These are phyloP conservation scores for Gambusia holbrooki DNA, from an alignment of 2,113 vertebrate genomes.

Conservation along the genomic window DNA sequence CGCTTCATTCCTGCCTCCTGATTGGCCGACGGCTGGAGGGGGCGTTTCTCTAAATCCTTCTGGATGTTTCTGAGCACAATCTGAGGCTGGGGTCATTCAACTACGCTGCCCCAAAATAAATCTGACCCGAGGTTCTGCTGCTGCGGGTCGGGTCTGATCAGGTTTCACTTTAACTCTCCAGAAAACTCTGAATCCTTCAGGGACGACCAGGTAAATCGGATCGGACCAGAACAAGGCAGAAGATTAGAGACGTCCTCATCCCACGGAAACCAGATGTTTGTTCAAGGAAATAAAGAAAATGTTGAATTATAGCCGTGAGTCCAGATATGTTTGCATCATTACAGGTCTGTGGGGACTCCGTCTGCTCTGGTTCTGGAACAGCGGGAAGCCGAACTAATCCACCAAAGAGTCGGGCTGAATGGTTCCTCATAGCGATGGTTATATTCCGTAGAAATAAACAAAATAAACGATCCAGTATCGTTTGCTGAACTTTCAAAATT, in stretches of 20 bases:
- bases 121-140: background rate
- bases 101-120: too few relatives aligned
- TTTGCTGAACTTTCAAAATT: too few relatives aligned
- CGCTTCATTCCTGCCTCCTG: background rate
- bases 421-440: too few relatives aligned
- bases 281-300: slow-evolving; percentile 7
- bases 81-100: too few relatives aligned
- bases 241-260: background rate
- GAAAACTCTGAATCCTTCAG: background rate
- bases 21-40: too few relatives aligned
- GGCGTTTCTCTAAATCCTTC: background rate
- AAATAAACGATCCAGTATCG: too few relatives aligned
- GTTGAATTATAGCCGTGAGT: slow-evolving; percentile 1
- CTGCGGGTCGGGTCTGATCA: background rate
- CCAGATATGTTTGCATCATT: slow-evolving; percentile 9
- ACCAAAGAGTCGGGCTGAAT: too few relatives aligned
- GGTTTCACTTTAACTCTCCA: background rate
- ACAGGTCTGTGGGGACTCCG: background rate
- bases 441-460: too few relatives aligned
- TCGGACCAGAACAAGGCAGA: background rate
- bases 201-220: too few relatives aligned
- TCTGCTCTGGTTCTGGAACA: background rate
- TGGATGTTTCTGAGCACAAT: background rate
- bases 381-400: background rate
- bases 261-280: slow-evolving; percentile 16